Evolutionary conservation across 2,797 vertebrate genomes (phyloP).

Genomic region (Eidolon dupreanum): DNA sequence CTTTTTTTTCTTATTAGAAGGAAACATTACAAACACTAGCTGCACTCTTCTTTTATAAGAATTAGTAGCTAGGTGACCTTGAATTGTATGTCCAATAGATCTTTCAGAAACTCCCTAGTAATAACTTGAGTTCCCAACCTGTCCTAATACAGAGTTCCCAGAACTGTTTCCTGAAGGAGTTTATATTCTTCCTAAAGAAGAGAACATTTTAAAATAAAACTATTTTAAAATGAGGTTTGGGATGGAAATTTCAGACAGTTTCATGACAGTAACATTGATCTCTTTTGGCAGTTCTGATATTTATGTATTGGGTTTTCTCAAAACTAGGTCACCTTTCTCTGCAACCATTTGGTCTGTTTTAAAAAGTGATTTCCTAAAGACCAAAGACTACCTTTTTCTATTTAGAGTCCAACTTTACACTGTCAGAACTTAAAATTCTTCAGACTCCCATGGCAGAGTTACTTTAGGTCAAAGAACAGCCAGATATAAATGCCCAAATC

Average conservation of each 20-base stretch:
- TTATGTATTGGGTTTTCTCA: slow-evolving; percentile 77
- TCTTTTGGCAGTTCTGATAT: slow-evolving; percentile 72
- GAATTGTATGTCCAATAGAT: slow-evolving; percentile 57
- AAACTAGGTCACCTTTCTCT: slow-evolving; percentile 77
- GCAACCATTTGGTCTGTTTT: slow-evolving; percentile 69
- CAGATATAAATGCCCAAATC: neutral
- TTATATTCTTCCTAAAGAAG: slow-evolving; percentile 66
- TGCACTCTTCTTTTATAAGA: slow-evolving; percentile 65
- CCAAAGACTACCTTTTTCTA: slow-evolving; percentile 59
- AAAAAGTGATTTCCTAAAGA: slow-evolving; percentile 70
- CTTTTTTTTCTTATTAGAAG: slow-evolving; percentile 54
- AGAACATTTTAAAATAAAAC: slow-evolving; percentile 63
- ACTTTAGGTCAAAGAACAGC: slow-evolving; percentile 39
- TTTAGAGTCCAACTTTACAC: slow-evolving; percentile 41
- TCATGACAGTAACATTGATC: slow-evolving; percentile 72
- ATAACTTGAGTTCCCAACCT: slow-evolving; percentile 57
- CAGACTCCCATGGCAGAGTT: neutral
- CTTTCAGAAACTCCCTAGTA: slow-evolving; percentile 57
- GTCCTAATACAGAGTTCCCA: slow-evolving; percentile 51
- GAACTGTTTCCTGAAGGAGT: slow-evolving; percentile 65
- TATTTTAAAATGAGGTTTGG: slow-evolving; percentile 65
- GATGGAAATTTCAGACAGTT: slow-evolving; percentile 68
- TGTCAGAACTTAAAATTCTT: slow-evolving; percentile 67
- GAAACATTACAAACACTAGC: slow-evolving; percentile 52
- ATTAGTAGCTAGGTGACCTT: slow-evolving; percentile 72